Base-by-base conservation (phyloP, 2,888 invertebrate genomes). In the Holacanthella duospinosa region DNA sequence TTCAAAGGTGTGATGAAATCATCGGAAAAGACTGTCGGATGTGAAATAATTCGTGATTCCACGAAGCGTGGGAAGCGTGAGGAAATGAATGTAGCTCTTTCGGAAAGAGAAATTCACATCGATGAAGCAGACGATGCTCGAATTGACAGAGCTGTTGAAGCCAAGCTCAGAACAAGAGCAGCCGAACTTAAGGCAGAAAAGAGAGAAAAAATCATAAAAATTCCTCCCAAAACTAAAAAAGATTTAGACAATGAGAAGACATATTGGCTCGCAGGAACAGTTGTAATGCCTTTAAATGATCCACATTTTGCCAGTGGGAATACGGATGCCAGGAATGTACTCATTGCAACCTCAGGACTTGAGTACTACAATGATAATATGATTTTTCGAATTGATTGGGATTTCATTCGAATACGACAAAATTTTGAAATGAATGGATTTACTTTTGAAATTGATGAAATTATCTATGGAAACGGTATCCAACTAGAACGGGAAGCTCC, bases 261-360 rank as follows among this genome's bases (percentile, higher is more conserved):
- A 4, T 64, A 26, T 26, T 64, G 64, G 64, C 28, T 59, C 24
- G 26, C 59, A 12, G 64, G 64, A 2, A 21, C 54, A 1, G 26
- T 43, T 25, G 21, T 43, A 1, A 27, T 65, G 4, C 25, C 24
- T 1, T 48, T 44, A 53, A 19, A 25, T 19, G 65, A 65, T 28
- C 60, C 60, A 6, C 65, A 65, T 26, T 65, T 56, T 28, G 1
- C 25, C n/a, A 19, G 27, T 19, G 43, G 25, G 19, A 12, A 12
- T 24, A 21, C 36, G 9, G 36, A 28, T 43, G 29, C 58, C 12
- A 6, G 27, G 3, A 58, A 58, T 6, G 58, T 58, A n/a, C 12
- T 27, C 24, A 4, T 58, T 29, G 43, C n/a, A 4, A 36, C 43
- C 21, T 9, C 9, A n/a, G 27, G 27, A 29, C 19, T 29, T 54